Conservation (phyloP, 2,888 invertebrate species). For the Chloromyia formosa region DNA sequence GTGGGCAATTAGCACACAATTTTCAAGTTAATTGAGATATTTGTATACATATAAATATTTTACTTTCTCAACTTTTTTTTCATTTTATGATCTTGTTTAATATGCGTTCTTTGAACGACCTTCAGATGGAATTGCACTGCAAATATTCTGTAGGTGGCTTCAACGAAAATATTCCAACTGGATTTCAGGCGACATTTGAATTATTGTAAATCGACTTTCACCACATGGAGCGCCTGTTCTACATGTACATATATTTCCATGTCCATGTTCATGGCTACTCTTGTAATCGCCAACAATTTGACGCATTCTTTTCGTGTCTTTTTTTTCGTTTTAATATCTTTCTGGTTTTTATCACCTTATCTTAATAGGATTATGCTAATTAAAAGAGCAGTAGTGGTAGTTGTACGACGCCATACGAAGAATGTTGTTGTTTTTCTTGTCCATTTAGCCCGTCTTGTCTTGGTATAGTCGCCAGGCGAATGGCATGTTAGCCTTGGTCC, state of each 20-base stretch:
- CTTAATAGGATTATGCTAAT: slow-evolving; percentile 34
- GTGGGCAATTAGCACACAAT: too few species aligned
- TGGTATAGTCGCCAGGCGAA: not conserved
- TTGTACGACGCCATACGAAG: not conserved
- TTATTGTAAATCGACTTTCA: slow-evolving; percentile 20
- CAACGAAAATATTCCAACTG: not conserved
- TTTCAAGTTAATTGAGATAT: too few species aligned
- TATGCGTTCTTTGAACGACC: too few species aligned
- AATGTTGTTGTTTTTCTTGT: not conserved
- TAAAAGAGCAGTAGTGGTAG: slow-evolving; percentile 9
- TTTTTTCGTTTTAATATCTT: not conserved
- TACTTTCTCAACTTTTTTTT: too few species aligned
- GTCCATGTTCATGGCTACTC: not conserved
- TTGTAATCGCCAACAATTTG: slow-evolving; percentile 13
- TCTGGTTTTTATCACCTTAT: slow-evolving; percentile 32
- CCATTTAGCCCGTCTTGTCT: not conserved
- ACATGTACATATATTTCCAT: not conserved
- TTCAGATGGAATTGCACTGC: too few species aligned
- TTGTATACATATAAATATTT: too few species aligned
- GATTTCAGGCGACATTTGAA: slow-evolving; percentile 22
- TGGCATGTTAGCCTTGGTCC: slow-evolving; percentile 27
- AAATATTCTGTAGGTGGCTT: too few species aligned
- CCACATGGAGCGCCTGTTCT: not conserved
- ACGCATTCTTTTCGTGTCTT: slow-evolving; percentile 13
- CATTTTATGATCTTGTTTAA: too few species aligned